Evolutionary conservation across 1,140 invertebrate genomes (phyloP).

Genomic region (Drosophila trapezifrons): DNA sequence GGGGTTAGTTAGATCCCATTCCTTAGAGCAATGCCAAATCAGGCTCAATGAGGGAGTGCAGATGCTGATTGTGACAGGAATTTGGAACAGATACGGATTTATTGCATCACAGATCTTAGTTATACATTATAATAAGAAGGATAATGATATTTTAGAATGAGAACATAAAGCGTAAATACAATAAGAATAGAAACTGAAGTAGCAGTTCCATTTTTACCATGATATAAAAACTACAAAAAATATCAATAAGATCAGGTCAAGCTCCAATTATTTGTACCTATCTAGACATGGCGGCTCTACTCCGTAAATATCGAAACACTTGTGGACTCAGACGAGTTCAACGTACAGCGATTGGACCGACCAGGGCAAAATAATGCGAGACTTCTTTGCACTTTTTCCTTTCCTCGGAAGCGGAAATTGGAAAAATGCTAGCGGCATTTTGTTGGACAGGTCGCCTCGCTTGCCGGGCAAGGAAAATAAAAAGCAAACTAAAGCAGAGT

Average conservation of each 20-base stretch:
- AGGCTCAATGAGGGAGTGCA: constrained; percentile 27
- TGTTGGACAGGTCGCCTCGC: constrained; percentile 55
- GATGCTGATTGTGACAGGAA: constrained; percentile 40
- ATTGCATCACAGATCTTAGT: not conserved
- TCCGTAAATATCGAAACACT: constrained; percentile 15
- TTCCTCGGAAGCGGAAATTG: constrained; percentile 63
- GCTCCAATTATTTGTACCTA: not conserved
- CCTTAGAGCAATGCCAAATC: constrained; percentile 34
- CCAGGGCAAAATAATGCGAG: constrained; percentile 36
- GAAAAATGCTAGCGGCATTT: constrained; percentile 69
- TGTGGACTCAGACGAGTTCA: constrained; percentile 19
- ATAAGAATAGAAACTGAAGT: not conserved
- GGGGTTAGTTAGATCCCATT: constrained; percentile 24
- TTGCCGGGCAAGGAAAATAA: constrained; percentile 27
- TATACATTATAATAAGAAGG: not conserved
- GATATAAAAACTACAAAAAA: too few species aligned
- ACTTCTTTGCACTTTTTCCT: constrained; percentile 43
- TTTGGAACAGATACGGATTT: not conserved
- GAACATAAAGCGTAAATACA: too few species aligned
- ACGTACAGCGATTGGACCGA: constrained; percentile 9
- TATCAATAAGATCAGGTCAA: not conserved
- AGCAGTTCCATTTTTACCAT: not conserved
- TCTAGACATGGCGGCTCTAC: not conserved
- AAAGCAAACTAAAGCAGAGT: constrained; percentile 9
- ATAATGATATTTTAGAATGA: not conserved